Base-by-base conservation (phyloP, 2,797 vertebrate species). In the Manis javanica region DNA sequence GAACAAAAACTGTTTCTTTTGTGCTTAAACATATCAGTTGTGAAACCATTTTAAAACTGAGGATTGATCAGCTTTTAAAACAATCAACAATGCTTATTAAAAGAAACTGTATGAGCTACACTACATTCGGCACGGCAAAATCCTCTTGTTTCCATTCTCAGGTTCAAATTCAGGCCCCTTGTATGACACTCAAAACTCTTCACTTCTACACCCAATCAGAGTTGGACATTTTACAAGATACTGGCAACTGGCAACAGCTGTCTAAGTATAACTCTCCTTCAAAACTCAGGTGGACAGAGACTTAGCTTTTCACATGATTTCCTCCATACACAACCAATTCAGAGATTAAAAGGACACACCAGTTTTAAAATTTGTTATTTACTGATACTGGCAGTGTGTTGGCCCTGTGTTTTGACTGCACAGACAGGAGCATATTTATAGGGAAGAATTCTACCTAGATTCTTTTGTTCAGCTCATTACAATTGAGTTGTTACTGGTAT, bases 401-500 rank as follows among this genome's bases (percentile, higher is more conserved):
- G 78, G 90, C 94, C 86, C 34, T 66, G 39, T 63, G 90, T 87
- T 97, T 91, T 72, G 63, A 88, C 55, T 53, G 91, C 31, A 19
- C 91, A 87, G 88, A 97, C 95, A 42, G 83, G 66, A 97, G 31
- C 26, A 4, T 96, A 96, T 98, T 91, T 78, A 75, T 87, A 81
- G 89, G 84, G 83, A 96, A 97, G 72, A 94, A 16, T 87, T 97
- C 91, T 10, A 89, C 66, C 87, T 91, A 74, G 31, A 46, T 92
- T 71, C 97, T 96, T 95, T 97, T 97, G 90, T 97, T 97, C 55
- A 57, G 64, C 57, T 98, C 91, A 63, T 88, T 97, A 79, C 92
- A 93, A 94, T 53, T 95, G 96, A 89, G 96, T 97, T 97, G 96
- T 97, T 97, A 94, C 83, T 95, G 55, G 91, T 96, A 88, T 95